phyloP scores from a whole-genome alignment of 1,140 invertebrate genomes.

The Drosophila sproati region DNA sequence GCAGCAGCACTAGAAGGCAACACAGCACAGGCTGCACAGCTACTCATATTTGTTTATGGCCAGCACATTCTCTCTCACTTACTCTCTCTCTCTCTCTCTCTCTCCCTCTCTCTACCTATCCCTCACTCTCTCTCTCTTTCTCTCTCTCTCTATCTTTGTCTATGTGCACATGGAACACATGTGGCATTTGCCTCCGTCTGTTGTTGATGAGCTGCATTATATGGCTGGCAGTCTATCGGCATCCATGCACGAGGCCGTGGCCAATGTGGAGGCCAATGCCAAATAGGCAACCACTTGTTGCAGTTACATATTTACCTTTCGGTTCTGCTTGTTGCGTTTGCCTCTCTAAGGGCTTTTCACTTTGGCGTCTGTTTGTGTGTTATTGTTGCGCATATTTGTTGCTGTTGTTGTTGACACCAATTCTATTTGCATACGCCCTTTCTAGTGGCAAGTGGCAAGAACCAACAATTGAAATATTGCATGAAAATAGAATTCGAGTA shows the following conservation, averaged over 20 bases:
- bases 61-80: constrained; percentile 40
- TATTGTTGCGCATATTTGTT: constrained; percentile 24
- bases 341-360: constrained; percentile 31
- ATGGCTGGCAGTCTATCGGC: constrained; percentile 69
- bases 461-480: background rate
- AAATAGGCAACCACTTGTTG: constrained; percentile 74
- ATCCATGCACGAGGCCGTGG: constrained; percentile 52
- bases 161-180: constrained; percentile 61
- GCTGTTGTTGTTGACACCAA: constrained; percentile 41
- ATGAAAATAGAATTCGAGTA: constrained; percentile 13
- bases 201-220: constrained; percentile 79
- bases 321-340: constrained; percentile 54
- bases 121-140: constrained; percentile 23
- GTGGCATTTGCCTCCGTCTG: constrained; percentile 76
- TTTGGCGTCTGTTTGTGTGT: constrained; percentile 33
- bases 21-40: constrained; percentile 51
- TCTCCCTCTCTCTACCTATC: constrained; percentile 1
- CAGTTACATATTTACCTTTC: constrained; percentile 75
- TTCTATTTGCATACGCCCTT: constrained; percentile 46
- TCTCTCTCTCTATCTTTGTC: constrained; percentile 14
- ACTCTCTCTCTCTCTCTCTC: constrained; percentile 21
- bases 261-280: constrained; percentile 55
- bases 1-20: constrained; percentile 14
- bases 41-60: constrained; percentile 82
- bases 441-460: constrained; percentile 13